Evolutionary conservation across 37 sponge, comb jelly and placozoan genomes (phyloP), one percentile per base, ranked within the genome.

Genomic region (Ephydatia muelleri): DNA sequence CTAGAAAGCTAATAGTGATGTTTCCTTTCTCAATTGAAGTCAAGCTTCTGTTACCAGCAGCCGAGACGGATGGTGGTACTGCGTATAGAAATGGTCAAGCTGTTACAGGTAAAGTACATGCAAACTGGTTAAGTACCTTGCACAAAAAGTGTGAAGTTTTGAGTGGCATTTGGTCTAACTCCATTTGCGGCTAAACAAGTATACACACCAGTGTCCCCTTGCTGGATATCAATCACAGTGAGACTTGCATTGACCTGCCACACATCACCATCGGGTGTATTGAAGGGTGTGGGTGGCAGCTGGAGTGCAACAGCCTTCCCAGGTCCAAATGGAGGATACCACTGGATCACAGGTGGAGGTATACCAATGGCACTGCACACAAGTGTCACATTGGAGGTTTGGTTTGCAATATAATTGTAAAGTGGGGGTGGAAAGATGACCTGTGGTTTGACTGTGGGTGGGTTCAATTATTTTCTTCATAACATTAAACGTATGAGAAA

Each of bases 281-380:
- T 19, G 27, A 11, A 73, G 33, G 67, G 75, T 83, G 36, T 66
- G 47, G 29, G 77, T 69, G 48, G 26, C n/a, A 57, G 43, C 78
- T 76, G 70, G 16, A 77, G 9, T 27, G 34, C 21, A 37, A 23
- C 39, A 2, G 35, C 36, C 16, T 21, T 71, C 31, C 30, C 30
- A n/a, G 32, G 0, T 33, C 21, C 72, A 34, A 33, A 14, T 12
- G 30, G 25, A 14, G 32, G 29, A 70, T 79, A 82, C 88, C 91
- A 94, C 26, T 32, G 27, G 48, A 94, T 87, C 65, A 49, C 64
- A 3, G 94, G 94, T 8, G 83, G 68, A 38, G 94, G 94, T 33
- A 81, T 38, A 72, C 88, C 94, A 78, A 32, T 71, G 66, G 88
- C 91, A 21, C 36, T 82, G 65, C 94, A 94, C 35, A 67, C 75